phyloP scores from a whole-genome alignment of 1,140 invertebrate species.

The Listronotus oregonensis region DNA sequence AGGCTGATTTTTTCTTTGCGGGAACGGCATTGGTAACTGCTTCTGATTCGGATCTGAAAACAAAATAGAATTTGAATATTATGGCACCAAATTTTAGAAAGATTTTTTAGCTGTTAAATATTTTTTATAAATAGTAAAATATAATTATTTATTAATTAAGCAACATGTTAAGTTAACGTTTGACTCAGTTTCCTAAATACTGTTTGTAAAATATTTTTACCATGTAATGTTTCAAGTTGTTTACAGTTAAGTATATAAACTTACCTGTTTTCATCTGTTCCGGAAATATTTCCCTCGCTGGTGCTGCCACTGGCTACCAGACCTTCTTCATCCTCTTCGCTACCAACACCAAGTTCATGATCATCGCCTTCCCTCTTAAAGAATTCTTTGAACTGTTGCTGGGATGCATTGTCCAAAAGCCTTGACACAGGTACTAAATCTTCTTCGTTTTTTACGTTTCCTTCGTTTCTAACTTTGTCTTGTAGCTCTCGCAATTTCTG shows the following conservation, averaged over 20 bases:
- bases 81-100: no score
- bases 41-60: constrained; percentile 64
- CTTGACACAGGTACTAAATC: constrained; percentile 79
- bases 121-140: no score
- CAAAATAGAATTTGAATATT: no score
- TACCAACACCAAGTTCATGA: constrained; percentile 49
- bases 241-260: constrained; percentile 34
- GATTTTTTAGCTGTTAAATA: no score
- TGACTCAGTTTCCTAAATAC: no score
- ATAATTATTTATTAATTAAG: no score
- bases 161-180: no score
- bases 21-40: constrained; percentile 45
- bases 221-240: no score
- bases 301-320: constrained; percentile 71
- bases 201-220: no score
- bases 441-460: constrained; percentile 54
- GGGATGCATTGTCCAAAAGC: constrained; percentile 78
- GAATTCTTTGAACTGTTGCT: constrained; percentile 66
- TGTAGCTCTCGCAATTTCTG: constrained; percentile 54
- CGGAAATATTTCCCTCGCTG: constrained; percentile 80
- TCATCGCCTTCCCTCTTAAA: constrained; percentile 60
- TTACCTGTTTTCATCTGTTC: constrained; percentile 77
- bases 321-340: constrained; percentile 75
- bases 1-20: constrained; percentile 90
- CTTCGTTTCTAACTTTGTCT: constrained; percentile 38